Evolutionary conservation across 2,113 vertebrate genomes (phyloP).

Genomic region (Sialia sialis): DNA sequence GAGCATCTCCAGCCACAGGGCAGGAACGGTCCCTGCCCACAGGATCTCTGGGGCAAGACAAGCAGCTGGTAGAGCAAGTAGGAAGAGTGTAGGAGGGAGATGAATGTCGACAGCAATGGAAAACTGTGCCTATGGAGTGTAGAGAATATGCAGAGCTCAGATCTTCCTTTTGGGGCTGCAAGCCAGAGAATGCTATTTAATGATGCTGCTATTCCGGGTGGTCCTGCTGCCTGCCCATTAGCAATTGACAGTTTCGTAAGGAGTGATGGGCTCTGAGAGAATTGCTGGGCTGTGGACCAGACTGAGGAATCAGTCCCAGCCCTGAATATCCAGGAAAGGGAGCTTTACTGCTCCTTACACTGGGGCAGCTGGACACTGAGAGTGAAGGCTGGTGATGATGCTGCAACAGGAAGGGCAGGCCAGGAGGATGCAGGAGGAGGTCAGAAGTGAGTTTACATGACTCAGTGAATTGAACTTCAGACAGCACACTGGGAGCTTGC

Average conservation of each 20-base stretch:
- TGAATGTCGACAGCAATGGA: background rate
- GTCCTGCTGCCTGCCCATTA: background rate
- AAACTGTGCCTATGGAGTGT: background rate
- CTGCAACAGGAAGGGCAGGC: background rate
- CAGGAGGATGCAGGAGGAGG: background rate
- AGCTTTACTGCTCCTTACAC: background rate
- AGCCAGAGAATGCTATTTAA: background rate
- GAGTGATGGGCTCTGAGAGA: background rate
- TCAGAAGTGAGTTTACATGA: background rate
- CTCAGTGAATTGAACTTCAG: background rate
- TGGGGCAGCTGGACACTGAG: rapidly evolving
- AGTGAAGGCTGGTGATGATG: background rate
- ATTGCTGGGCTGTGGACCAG: background rate
- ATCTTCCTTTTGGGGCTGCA: background rate
- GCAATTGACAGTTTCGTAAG: background rate
- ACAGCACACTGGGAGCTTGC: background rate
- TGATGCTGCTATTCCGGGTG: rapidly evolving
- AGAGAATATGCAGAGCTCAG: background rate
- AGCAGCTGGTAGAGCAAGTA: background rate
- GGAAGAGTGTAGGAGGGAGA: rapidly evolving
- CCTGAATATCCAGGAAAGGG: background rate
- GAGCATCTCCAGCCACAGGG: background rate
- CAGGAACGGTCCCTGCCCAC: background rate
- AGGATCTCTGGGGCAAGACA: background rate
- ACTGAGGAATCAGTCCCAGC: background rate